Percentiles rank a stretch among this genome's conserved stretches.
These are phyloP conservation scores for Mus minutoides DNA, from an alignment of 2,797 vertebrate species.

Conservation along the genomic window DNA sequence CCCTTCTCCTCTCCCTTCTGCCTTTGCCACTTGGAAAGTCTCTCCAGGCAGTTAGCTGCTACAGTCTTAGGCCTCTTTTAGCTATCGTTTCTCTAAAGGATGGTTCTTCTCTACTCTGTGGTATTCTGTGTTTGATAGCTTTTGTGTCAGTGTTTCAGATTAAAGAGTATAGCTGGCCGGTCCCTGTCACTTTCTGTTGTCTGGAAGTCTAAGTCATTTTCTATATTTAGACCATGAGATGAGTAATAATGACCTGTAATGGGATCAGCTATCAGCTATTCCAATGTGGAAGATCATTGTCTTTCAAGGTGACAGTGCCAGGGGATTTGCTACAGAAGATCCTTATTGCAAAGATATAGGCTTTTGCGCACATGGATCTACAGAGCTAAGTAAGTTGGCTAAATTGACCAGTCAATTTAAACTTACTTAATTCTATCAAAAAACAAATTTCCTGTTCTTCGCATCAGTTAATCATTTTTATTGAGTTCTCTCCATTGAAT, in stretches of 20 bases:
- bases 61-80: neutral
- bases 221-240: neutral
- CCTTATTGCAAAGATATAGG: neutral
- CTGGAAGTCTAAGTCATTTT: neutral
- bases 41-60: neutral
- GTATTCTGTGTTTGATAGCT: neutral
- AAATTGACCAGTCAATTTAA: constrained; percentile 47
- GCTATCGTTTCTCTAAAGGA: neutral
- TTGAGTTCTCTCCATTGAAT: constrained; percentile 25
- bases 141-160: neutral
- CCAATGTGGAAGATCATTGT: neutral
- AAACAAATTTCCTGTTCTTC: constrained; percentile 40
- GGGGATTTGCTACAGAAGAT: neutral
- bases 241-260: neutral
- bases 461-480: constrained; percentile 44
- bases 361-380: neutral
- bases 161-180: neutral
- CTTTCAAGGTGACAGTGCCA: neutral
- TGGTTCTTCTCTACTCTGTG: neutral
- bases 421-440: constrained; percentile 37
- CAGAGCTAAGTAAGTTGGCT: constrained; percentile 6
- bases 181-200: neutral
- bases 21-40: neutral
- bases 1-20: neutral
- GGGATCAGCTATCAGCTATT: constrained; percentile 7